phyloP scores from a whole-genome alignment of 2,888 invertebrate species.

The Tortrix viridana region DNA sequence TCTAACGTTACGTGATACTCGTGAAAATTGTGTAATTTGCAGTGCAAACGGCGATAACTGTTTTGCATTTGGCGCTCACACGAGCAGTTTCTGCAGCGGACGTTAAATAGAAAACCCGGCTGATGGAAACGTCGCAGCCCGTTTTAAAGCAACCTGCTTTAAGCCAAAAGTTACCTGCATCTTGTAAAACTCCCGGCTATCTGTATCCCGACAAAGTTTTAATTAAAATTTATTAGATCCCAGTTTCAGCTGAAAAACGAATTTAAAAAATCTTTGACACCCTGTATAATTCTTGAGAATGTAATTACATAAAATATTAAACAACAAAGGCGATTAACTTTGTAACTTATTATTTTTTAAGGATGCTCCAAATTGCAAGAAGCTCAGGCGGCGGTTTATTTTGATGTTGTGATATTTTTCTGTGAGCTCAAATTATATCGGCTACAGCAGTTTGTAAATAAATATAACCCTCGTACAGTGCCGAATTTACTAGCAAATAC shows the following conservation, averaged over 20 bases:
- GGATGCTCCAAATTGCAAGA: too few species aligned
- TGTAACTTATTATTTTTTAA: not conserved
- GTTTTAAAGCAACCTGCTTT: constrained; percentile 59
- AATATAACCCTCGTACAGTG: not conserved
- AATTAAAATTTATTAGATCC: constrained; percentile 56
- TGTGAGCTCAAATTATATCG: too few species aligned
- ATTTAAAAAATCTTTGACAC: constrained; percentile 39
- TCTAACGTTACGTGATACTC: constrained; percentile 11
- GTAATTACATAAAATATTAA: constrained; percentile 6
- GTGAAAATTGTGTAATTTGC: constrained; percentile 26
- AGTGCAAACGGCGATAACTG: constrained; percentile 29
- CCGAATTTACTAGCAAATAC: constrained; percentile 27
- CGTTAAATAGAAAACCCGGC: constrained; percentile 45
- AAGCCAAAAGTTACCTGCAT: constrained; percentile 61
- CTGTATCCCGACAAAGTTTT: constrained; percentile 53
- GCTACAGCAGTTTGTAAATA: too few species aligned
- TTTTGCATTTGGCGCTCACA: constrained; percentile 28
- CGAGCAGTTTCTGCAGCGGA: constrained; percentile 33
- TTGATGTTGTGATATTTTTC: too few species aligned
- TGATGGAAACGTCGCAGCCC: constrained; percentile 59
- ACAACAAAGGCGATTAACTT: not conserved
- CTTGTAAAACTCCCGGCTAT: constrained; percentile 54
- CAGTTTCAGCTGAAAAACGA: constrained; percentile 41
- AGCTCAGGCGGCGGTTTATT: too few species aligned
- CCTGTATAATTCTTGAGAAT: not conserved